Conservation (phyloP, 2,113 vertebrate genomes). For the Triplophysa siluroides region DNA sequence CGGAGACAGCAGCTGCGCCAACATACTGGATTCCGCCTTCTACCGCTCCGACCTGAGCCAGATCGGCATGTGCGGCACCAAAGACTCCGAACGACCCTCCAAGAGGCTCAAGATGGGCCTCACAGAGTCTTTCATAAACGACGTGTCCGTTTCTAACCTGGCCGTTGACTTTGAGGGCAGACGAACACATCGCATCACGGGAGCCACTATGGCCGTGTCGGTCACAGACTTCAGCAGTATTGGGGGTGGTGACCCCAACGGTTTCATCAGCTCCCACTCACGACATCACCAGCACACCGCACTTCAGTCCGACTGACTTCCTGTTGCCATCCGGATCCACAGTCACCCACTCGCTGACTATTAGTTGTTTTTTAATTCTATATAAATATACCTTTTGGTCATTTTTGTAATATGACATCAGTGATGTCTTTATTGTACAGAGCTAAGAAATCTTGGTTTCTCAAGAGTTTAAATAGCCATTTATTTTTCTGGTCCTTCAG, state of each 20-base stretch:
- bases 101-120: slow-evolving; percentile 96
- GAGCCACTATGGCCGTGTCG: slow-evolving; percentile 96
- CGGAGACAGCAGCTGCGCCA: slow-evolving; percentile 91
- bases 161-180: slow-evolving; percentile 91
- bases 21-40: slow-evolving; percentile 93
- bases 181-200: slow-evolving; percentile 88
- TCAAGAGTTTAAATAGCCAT: slow-evolving; percentile 97
- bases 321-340: slow-evolving; percentile 79
- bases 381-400: slow-evolving; percentile 61
- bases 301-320: slow-evolving; percentile 92
- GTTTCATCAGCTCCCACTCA: slow-evolving; percentile 85
- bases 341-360: slow-evolving; percentile 96
- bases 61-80: slow-evolving; percentile 81
- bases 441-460: slow-evolving; percentile 99
- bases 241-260: slow-evolving; percentile 85
- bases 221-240: slow-evolving; percentile 95
- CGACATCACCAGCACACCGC: slow-evolving; percentile 92
- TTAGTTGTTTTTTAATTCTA: slow-evolving; percentile 77
- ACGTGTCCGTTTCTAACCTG: slow-evolving; percentile 90
- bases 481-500: slow-evolving; percentile 89
- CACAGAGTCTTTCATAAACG: slow-evolving; percentile 88
- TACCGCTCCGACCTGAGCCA: slow-evolving; percentile 90
- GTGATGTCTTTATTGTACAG: slow-evolving; percentile 99
- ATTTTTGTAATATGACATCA: slow-evolving; percentile 96
- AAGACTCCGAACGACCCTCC: slow-evolving; percentile 88